Base-by-base conservation (phyloP, 2,888 invertebrate genomes). In the Habroteleia sp. region DNA sequence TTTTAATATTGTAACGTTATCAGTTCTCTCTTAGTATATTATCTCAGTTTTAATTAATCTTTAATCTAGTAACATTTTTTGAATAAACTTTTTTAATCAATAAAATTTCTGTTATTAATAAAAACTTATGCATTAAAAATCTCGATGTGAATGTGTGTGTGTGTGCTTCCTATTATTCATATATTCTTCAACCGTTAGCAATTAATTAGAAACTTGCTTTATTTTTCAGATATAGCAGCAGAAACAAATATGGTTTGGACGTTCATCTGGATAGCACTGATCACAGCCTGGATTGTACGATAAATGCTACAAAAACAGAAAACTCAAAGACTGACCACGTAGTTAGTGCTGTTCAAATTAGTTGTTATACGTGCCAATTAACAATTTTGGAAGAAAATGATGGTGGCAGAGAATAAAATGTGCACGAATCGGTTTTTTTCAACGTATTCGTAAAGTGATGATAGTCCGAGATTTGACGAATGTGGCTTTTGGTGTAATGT, bases 401-500 rank as follows among this genome's bases (percentile, higher is more conserved):
- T 46, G 60, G 16, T 41, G 8, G 5, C 11, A n/a, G 25, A 11
- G 8, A 20, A 10, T 7, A 31, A n/a, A 52, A 76, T 14, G 50
- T 50, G 31, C 33, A 58, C 8, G 23, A 56, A 37, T 46, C 41
- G n/a, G 52, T 2, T 54, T 27, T 27, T 8, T 11, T 27, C 14
- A n/a, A 27, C 29, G 27, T 52, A 27, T 13, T 8, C 29, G 33
- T 31, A 10, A 16, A 48, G 62, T 54, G 44, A 29, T 35, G 52
- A 42, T 27, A 81, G 79, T 81, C 80, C 79, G 78, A 82, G 83
- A 78, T 82, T 83, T 82, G 83, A 84, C 83, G 83, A 84, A 81
- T 84, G 84, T 82, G 83, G 85, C 86, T 86, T 85, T 86, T 79
- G 81, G 79, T 85, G 85, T 86, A 85, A 85, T 80, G 81, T 84